Percentiles rank a stretch among this genome's conserved stretches.
Conservation (phyloP, 2,888 invertebrate genomes). For the Scaptomyza caliginosa region DNA sequence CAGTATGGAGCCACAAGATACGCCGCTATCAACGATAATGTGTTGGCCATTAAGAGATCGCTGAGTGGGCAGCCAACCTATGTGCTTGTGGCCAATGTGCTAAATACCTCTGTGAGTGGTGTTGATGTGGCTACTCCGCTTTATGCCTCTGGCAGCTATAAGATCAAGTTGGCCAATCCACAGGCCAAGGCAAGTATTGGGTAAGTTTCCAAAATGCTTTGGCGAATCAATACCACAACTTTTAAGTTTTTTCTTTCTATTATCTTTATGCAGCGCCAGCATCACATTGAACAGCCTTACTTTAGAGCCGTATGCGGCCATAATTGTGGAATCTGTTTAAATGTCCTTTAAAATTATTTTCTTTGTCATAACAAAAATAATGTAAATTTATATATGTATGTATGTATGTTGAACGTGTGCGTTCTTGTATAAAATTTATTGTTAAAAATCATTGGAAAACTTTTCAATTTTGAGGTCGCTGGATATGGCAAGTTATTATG, state of each 20-base stretch:
- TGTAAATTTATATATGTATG: neutral
- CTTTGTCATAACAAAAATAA: conserved; percentile 37
- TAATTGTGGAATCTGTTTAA: conserved; percentile 78
- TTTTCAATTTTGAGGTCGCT: conserved; percentile 72
- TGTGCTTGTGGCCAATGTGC: conserved; percentile 85
- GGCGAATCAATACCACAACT: conserved; percentile 6
- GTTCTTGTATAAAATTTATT: conserved; percentile 40
- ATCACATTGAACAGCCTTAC: conserved; percentile 58
- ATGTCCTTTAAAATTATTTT: conserved; percentile 24
- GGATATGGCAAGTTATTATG: conserved; percentile 56
- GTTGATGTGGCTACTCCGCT: conserved; percentile 81
- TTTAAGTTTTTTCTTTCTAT: neutral
- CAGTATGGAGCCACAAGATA: conserved; percentile 73
- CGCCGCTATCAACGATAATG: conserved; percentile 71
- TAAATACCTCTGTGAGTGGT: conserved; percentile 60
- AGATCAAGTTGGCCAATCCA: conserved; percentile 68
- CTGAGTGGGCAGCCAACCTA: conserved; percentile 79
- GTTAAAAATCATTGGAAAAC: conserved; percentile 56
- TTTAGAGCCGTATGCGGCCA: conserved; percentile 76
- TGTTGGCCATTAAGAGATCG: conserved; percentile 78
- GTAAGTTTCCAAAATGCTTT: conserved; percentile 54
- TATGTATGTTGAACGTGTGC: neutral
- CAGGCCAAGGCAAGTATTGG: conserved; percentile 70
- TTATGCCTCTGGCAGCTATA: conserved; percentile 57
- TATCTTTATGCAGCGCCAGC: conserved; percentile 52